These are phyloP conservation scores for Eptesicus fuscus DNA, from an alignment of 2,113 vertebrate species.

Conservation along the genomic window DNA sequence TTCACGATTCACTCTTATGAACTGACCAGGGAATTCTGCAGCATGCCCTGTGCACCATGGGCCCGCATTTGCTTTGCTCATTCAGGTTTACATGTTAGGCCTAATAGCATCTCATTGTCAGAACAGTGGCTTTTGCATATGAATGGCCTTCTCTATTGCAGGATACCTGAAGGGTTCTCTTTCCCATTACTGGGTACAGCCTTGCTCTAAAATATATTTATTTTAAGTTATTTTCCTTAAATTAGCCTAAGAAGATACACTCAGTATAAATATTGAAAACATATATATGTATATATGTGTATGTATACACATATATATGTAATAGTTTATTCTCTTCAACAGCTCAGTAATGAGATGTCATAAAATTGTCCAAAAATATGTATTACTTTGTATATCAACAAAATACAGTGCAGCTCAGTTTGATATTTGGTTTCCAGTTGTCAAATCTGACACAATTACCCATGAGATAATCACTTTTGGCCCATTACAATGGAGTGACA, in stretches of 20 bases:
- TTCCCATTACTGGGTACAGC: neutral
- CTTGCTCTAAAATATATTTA: neutral
- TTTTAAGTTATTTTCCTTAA: slow-evolving; percentile 27
- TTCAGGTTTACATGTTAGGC: neutral
- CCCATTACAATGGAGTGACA: slow-evolving; percentile 37
- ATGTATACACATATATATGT: neutral
- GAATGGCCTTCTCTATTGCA: too few relatives aligned
- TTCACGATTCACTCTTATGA: neutral
- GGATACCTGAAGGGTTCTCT: neutral
- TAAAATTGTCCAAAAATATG: slow-evolving; percentile 63
- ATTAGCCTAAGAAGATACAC: slow-evolving; percentile 23
- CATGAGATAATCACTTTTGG: slow-evolving; percentile 55
- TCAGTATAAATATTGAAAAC: slow-evolving; percentile 57
- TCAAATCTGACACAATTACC: slow-evolving; percentile 59
- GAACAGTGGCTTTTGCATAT: too few relatives aligned
- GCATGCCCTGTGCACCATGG: rapidly evolving
- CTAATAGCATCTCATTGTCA: neutral
- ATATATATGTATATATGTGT: neutral
- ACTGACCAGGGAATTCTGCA: neutral
- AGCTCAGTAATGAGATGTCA: slow-evolving; percentile 66
- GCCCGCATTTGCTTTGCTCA: neutral
- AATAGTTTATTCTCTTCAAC: slow-evolving; percentile 64
- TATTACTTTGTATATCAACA: slow-evolving; percentile 66
- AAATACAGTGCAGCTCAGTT: slow-evolving; percentile 21
- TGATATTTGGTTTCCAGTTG: slow-evolving; percentile 60